Base-by-base conservation (phyloP, 2,888 invertebrate genomes). In the Drosophila meridiana region DNA sequence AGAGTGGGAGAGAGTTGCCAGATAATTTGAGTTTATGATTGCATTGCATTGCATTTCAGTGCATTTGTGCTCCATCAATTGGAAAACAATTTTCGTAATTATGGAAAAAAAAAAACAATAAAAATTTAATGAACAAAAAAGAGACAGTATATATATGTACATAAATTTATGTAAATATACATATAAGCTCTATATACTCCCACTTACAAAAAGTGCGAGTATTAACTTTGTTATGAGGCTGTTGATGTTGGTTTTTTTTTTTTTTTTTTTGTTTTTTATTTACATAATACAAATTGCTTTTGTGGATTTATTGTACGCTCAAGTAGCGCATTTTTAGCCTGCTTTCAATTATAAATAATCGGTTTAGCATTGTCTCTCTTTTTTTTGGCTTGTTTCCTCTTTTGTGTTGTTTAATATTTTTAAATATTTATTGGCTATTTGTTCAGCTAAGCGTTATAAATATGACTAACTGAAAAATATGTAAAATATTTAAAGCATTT, bases 51-150 rank as follows among this genome's bases (percentile, higher is more conserved):
- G 72, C 65, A 69, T 82, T 82, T 75, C 74, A 77, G 67, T 82
- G 68, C 76, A 53, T 68, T 86, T 69, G 61, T 79, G 91, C 90
- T 89, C 71, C 71, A 80, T 87, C 72, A 78, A 83, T 83, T 88
- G 90, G 83, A 91, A 91, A 91, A 76, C 86, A 86, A 91, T 91
- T 89, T 88, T 79, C 73, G 78, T 83, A 82, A 86, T 87, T 84
- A 65, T 73, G 56, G n/a, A n/a, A n/a, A 65, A 68, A 50, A 30
- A n/a, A 50, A 38, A 56, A 64, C 57, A 57, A 64, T 59, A 57
- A 57, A 67, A 55, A 69, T 47, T 30, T 73, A 68, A 48, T 59
- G 68, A 64, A 48, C 14, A 48, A 58, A 50, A 52, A 30, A 30
- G 43, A 42, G 26, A 0, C n/a, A 3, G 14, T 2, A 28, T 6